A percentile compares a stretch with the other conserved stretches of the same genome.
phyloP scores from a whole-genome alignment of 2,113 vertebrate species.

The Carlito syrichta region DNA sequence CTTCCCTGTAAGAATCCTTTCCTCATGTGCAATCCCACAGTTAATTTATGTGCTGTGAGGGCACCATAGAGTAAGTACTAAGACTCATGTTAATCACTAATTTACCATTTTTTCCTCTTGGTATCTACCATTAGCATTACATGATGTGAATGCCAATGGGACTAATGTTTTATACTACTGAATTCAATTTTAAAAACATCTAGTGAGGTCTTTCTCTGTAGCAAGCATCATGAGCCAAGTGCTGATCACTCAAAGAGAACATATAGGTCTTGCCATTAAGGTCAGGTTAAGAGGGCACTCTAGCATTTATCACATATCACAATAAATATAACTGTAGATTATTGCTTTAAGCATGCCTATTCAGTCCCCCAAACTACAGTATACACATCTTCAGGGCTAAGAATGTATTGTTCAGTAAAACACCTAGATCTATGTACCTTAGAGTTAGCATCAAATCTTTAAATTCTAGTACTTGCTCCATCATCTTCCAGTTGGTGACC shows the following conservation, averaged over 20 bases:
- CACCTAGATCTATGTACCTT: background rate
- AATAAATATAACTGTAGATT: background rate
- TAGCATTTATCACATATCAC: background rate
- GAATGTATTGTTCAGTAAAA: conserved; percentile 11
- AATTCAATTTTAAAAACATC: conserved; percentile 16
- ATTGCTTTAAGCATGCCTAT: background rate
- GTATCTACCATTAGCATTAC: background rate
- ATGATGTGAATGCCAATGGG: background rate
- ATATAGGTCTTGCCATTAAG: background rate
- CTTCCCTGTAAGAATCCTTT: background rate
- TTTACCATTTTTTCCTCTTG: background rate
- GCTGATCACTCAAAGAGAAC: background rate
- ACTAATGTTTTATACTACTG: background rate
- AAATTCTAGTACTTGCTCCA: background rate
- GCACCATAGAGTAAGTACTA: background rate
- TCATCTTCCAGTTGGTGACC: background rate
- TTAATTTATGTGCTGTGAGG: background rate
- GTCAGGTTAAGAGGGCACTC: background rate
- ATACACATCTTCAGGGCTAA: background rate
- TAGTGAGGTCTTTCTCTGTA: background rate
- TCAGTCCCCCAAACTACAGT: background rate
- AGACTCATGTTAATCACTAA: background rate
- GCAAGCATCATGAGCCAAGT: background rate
- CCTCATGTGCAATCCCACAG: background rate
- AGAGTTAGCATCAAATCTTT: conserved; percentile 1